Evolutionary conservation across 2,797 vertebrate species (phyloP).

Genomic region (Sebastes cheni): DNA sequence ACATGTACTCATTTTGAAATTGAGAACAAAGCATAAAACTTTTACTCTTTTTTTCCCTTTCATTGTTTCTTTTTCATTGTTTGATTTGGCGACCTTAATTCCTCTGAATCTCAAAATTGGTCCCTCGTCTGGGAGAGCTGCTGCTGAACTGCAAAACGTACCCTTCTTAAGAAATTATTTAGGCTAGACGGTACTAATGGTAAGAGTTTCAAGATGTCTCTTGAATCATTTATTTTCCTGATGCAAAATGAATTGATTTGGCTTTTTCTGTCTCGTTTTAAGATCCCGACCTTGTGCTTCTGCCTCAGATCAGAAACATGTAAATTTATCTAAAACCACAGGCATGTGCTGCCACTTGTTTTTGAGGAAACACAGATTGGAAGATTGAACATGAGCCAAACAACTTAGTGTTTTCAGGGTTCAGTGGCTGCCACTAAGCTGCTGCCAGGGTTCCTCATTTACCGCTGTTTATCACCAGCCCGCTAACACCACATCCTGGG

Average conservation of each 20-base stretch:
- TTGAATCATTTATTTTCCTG: conserved; percentile 25
- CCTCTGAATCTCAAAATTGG: not conserved
- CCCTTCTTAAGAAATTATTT: conserved; percentile 22
- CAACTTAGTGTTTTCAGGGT: conserved; percentile 26
- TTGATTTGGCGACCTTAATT: conserved; percentile 14
- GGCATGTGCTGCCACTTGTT: not conserved
- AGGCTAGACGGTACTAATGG: not conserved
- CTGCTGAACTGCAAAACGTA: not conserved
- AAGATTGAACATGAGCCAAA: conserved; percentile 38
- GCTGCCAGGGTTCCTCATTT: conserved; percentile 51
- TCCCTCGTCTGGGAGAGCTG: not conserved
- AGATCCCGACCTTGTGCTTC: not conserved
- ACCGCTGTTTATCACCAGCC: conserved; percentile 34
- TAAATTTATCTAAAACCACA: not conserved
- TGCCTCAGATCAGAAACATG: conserved; percentile 6
- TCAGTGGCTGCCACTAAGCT: conserved; percentile 38
- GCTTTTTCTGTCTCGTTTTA: not conserved
- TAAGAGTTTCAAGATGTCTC: not conserved
- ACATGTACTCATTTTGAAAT: conserved; percentile 6
- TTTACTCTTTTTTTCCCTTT: not conserved
- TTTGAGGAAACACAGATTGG: conserved; percentile 26
- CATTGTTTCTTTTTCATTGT: not conserved
- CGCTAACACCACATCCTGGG: conserved; percentile 19
- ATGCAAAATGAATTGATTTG: conserved; percentile 16
- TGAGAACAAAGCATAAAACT: not conserved